Conservation (phyloP, 2,797 vertebrate species). For the Mormyrops attenuatus region DNA sequence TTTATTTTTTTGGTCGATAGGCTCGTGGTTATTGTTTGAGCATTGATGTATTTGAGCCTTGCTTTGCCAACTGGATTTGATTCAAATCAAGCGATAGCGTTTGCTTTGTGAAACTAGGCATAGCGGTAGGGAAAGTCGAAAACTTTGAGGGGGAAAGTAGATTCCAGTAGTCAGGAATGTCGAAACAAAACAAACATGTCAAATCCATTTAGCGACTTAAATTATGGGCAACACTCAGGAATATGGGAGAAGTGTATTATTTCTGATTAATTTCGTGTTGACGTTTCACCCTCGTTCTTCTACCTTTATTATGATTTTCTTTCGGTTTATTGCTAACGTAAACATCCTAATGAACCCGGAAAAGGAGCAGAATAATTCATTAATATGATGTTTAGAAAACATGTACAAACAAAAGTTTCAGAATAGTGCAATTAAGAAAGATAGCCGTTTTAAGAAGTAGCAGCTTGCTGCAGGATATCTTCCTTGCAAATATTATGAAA, state of each 20-base stretch:
- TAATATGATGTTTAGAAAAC: conserved; percentile 28
- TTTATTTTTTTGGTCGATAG: conserved; percentile 29
- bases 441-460: not conserved
- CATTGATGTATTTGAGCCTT: not conserved
- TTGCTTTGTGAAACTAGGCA: conserved; percentile 3
- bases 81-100: conserved; percentile 30
- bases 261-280: conserved; percentile 44
- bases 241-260: conserved; percentile 22
- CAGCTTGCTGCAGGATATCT: not conserved
- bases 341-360: conserved; percentile 57
- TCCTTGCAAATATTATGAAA: conserved; percentile 9
- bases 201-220: conserved; percentile 50
- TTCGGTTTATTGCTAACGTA: conserved; percentile 53
- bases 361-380: conserved; percentile 8
- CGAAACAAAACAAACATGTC: conserved; percentile 68
- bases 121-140: conserved; percentile 41
- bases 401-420: conserved; percentile 25
- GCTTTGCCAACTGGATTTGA: conserved; percentile 28
- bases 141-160: conserved; percentile 54
- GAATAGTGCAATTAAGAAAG: not conserved
- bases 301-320: conserved; percentile 55
- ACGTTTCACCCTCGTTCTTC: conserved; percentile 27
- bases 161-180: conserved; percentile 68
- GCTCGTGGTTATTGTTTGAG: not conserved
- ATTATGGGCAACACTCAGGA: conserved; percentile 39